Conservation (phyloP, 1,140 invertebrate genomes). For the Meloidogyne hapla region DNA sequence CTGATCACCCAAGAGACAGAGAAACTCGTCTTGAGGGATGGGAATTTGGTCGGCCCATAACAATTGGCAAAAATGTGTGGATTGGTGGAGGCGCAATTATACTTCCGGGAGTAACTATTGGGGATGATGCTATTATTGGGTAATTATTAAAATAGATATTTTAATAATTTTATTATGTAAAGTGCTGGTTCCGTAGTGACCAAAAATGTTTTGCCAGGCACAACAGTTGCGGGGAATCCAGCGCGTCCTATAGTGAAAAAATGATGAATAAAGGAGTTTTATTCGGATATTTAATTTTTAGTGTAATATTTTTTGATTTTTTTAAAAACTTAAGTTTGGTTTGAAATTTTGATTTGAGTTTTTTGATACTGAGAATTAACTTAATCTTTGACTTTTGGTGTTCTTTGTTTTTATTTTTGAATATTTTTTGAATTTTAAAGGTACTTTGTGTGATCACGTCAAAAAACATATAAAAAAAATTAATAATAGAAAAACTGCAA, state of each 20-base stretch:
- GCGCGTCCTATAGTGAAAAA: slow-evolving; percentile 24
- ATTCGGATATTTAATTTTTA: too few species aligned
- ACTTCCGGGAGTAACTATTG: slow-evolving; percentile 56
- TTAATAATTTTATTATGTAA: neutral
- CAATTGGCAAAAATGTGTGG: slow-evolving; percentile 47
- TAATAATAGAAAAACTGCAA: too few species aligned
- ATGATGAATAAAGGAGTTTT: too few species aligned
- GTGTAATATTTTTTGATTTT: too few species aligned
- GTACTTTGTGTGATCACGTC: too few species aligned
- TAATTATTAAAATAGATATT: neutral
- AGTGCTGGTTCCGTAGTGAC: slow-evolving; percentile 54
- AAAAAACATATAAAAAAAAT: too few species aligned
- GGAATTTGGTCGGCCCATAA: slow-evolving; percentile 27
- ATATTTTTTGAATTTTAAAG: too few species aligned
- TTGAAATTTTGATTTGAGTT: too few species aligned
- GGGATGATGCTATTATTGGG: slow-evolving; percentile 51
- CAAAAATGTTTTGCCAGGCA: slow-evolving; percentile 45
- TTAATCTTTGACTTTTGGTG: too few species aligned
- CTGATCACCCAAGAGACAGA: slow-evolving; percentile 34
- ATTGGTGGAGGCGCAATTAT: slow-evolving; percentile 52
- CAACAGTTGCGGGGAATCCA: slow-evolving; percentile 55
- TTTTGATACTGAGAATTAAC: too few species aligned
- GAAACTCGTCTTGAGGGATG: slow-evolving; percentile 44
- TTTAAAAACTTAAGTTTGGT: too few species aligned
- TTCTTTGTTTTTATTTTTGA: too few species aligned